These are phyloP conservation scores for Dynastes hyllus DNA, from an alignment of 2,888 invertebrate genomes.

Conservation along the genomic window DNA sequence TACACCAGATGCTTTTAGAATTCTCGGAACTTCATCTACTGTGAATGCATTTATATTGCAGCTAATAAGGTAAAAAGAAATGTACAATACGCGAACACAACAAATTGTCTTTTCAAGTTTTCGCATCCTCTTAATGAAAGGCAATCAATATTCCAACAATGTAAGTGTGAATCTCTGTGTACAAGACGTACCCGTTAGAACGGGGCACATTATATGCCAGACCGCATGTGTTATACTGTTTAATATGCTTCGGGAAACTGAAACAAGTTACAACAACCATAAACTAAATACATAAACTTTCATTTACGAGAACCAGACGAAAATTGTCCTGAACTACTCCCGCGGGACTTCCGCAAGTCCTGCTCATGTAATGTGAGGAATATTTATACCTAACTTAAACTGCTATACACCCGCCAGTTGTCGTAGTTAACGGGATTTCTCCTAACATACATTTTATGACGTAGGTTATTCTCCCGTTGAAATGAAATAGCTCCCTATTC, in stretches of 20 bases:
- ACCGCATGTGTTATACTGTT: slow-evolving; percentile 47
- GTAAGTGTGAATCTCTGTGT: slow-evolving; percentile 40
- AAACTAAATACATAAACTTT: slow-evolving; percentile 55
- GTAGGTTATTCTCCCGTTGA: slow-evolving; percentile 3
- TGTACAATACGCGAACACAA: not conserved
- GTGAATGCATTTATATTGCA: too few species aligned
- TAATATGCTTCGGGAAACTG: slow-evolving; percentile 50
- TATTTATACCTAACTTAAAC: slow-evolving; percentile 45
- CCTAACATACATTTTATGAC: slow-evolving; percentile 37
- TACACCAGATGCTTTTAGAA: too few species aligned
- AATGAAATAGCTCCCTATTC: slow-evolving; percentile 13
- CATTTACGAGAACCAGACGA: slow-evolving; percentile 57
- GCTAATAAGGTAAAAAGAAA: too few species aligned
- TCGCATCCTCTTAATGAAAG: not conserved
- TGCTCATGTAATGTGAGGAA: slow-evolving; percentile 46
- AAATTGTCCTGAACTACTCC: slow-evolving; percentile 56
- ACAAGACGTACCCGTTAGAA: not conserved
- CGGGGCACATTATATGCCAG: slow-evolving; percentile 10
- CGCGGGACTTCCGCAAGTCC: slow-evolving; percentile 53
- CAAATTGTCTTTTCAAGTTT: not conserved
- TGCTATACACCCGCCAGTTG: not conserved
- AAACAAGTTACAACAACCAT: slow-evolving; percentile 54
- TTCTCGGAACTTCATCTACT: too few species aligned
- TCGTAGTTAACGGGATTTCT: slow-evolving; percentile 28
- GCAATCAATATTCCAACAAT: slow-evolving; percentile 33